These are phyloP conservation scores for Prochilodus magdalenae DNA, from an alignment of 2,113 vertebrate species.

Conservation along the genomic window DNA sequence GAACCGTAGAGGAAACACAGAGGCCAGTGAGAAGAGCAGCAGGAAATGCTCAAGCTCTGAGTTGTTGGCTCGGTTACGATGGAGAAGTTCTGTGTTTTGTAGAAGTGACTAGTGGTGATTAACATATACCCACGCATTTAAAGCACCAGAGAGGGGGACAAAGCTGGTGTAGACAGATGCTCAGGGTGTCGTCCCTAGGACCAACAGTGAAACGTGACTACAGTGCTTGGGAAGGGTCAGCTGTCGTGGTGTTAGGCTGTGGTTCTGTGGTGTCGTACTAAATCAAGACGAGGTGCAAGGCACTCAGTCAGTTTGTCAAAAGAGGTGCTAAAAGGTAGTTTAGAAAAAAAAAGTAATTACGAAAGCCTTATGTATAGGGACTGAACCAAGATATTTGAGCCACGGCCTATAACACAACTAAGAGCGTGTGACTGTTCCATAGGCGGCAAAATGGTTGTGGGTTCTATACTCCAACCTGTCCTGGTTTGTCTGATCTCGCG, in stretches of 20 bases:
- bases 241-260: conserved; percentile 64
- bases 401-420: too few species aligned
- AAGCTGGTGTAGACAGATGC: conserved; percentile 59
- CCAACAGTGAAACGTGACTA: conserved; percentile 73
- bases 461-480: too few species aligned
- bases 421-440: too few species aligned
- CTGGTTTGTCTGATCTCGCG: conserved; percentile 73
- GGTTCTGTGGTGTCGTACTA: too few species aligned
- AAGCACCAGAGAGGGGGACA: conserved; percentile 65
- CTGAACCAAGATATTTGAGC: too few species aligned
- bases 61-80: conserved; percentile 75
- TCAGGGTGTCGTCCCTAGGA: conserved; percentile 65
- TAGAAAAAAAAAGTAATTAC: too few species aligned
- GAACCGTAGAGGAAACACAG: conserved; percentile 74
- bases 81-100: conserved; percentile 64
- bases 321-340: too few species aligned
- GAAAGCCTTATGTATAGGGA: too few species aligned
- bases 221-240: conserved; percentile 65
- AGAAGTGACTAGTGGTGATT: conserved; percentile 65
- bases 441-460: too few species aligned
- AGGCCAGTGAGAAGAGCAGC: conserved; percentile 68
- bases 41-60: conserved; percentile 73
- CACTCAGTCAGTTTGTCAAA: conserved; percentile 61
- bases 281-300: conserved; percentile 65
- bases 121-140: conserved; percentile 57